Conservation (phyloP, 1,140 invertebrate species). For the Drosophila baimaii region DNA sequence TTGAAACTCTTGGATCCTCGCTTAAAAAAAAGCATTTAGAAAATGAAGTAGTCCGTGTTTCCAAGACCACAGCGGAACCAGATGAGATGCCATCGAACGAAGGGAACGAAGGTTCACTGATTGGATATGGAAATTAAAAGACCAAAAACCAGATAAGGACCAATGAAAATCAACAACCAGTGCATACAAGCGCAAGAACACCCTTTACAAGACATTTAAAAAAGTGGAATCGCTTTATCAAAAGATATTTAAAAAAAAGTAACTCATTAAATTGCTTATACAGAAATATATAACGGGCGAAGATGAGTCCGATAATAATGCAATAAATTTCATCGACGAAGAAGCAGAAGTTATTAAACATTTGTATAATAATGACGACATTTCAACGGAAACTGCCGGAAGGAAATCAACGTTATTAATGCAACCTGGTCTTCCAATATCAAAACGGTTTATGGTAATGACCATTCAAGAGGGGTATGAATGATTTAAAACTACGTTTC, state of each 20-base stretch:
- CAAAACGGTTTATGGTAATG: not conserved
- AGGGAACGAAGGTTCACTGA: too few species aligned
- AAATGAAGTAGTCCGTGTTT: too few species aligned
- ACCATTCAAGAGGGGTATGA: not conserved
- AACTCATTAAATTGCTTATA: not conserved
- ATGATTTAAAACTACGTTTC: constrained; percentile 1
- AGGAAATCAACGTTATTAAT: not conserved
- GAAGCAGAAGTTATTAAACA: constrained; percentile 1
- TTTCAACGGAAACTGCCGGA: constrained; percentile 2
- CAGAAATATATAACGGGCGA: not conserved
- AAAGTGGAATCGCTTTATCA: constrained; percentile 1
- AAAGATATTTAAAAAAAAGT: not conserved
- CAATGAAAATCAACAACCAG: constrained; percentile 1
- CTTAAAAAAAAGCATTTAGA: too few species aligned
- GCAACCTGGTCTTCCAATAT: not conserved
- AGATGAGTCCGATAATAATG: not conserved
- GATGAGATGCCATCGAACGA: too few species aligned
- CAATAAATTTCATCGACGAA: not conserved
- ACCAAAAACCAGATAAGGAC: too few species aligned
- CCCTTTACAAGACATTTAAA: constrained; percentile 3
- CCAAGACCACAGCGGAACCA: too few species aligned
- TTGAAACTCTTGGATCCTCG: too few species aligned
- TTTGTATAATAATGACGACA: not conserved
- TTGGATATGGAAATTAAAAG: too few species aligned
- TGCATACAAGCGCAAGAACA: constrained; percentile 4